phyloP scores from a whole-genome alignment of 2,888 invertebrate genomes.

The Meganola albula region DNA sequence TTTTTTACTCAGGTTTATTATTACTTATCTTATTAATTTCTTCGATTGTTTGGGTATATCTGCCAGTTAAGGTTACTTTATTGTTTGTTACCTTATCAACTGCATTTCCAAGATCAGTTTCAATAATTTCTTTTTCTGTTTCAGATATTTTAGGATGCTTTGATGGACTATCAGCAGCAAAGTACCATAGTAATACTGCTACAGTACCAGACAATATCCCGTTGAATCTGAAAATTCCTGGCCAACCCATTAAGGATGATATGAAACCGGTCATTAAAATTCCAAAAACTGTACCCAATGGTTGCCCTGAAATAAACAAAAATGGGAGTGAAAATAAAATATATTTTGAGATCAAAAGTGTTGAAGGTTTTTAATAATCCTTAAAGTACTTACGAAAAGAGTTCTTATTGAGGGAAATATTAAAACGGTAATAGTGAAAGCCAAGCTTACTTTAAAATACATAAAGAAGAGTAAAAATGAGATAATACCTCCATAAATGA shows the following conservation, averaged over 20 bases:
- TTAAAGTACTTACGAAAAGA: too few species aligned
- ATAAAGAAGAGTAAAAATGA: too few species aligned
- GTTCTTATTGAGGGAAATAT: too few species aligned
- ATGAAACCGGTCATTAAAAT: slow-evolving; percentile 85
- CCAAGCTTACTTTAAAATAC: too few species aligned
- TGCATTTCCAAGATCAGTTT: slow-evolving; percentile 77
- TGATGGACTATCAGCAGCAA: slow-evolving; percentile 82
- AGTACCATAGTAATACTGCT: slow-evolving; percentile 72
- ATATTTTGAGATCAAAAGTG: not conserved
- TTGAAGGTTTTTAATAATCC: not conserved
- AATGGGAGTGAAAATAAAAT: too few species aligned
- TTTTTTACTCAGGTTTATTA: too few species aligned
- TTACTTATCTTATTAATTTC: too few species aligned
- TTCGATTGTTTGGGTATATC: too few species aligned
- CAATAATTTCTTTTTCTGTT: slow-evolving; percentile 83
- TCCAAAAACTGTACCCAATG: slow-evolving; percentile 87
- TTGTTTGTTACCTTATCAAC: slow-evolving; percentile 7
- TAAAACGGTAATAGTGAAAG: too few species aligned
- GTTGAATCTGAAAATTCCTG: slow-evolving; percentile 86
- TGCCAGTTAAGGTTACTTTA: too few species aligned
- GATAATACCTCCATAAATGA: slow-evolving; percentile 65
- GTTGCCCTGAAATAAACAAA: slow-evolving; percentile 75
- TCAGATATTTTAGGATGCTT: slow-evolving; percentile 79
- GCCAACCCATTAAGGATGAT: slow-evolving; percentile 84
- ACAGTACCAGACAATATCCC: slow-evolving; percentile 80